Evolutionary conservation across 2,113 vertebrate species (phyloP).

Genomic region (Sterrhoptilus dennistouni): DNA sequence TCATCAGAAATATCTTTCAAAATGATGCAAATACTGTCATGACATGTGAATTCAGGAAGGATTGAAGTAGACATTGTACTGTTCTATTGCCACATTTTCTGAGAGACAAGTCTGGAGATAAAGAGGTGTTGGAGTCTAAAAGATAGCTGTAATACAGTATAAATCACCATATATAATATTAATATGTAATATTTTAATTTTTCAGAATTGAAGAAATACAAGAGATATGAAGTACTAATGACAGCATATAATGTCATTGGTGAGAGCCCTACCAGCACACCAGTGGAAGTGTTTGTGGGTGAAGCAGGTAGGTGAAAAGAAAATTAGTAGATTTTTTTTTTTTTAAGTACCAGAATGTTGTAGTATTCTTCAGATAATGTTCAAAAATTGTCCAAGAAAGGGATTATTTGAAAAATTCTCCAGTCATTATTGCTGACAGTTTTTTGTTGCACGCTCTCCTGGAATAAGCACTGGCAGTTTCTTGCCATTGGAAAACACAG

Average conservation of each 20-base stretch:
- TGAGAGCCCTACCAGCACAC: constrained; percentile 86
- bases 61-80: neutral
- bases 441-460: neutral
- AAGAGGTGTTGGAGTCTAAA: neutral
- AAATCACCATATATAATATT: neutral
- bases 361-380: neutral
- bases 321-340: neutral
- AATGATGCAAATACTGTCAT: neutral
- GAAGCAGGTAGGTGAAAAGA: constrained; percentile 84
- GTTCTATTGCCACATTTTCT: neutral
- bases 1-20: neutral
- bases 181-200: neutral
- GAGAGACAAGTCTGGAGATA: neutral
- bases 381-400: neutral
- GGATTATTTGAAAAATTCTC: neutral
- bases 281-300: constrained; percentile 91
- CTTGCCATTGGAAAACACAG: neutral
- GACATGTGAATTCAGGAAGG: neutral
- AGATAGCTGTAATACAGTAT: neutral
- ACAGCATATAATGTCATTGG: constrained; percentile 92
- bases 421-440: fast-evolving
- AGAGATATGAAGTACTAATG: constrained; percentile 89
- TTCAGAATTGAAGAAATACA: constrained; percentile 91
- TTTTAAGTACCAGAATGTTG: neutral
- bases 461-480: neutral